These are phyloP conservation scores for Nothoprocta pentlandii DNA, from an alignment of 2,113 vertebrate species.

Conservation along the genomic window DNA sequence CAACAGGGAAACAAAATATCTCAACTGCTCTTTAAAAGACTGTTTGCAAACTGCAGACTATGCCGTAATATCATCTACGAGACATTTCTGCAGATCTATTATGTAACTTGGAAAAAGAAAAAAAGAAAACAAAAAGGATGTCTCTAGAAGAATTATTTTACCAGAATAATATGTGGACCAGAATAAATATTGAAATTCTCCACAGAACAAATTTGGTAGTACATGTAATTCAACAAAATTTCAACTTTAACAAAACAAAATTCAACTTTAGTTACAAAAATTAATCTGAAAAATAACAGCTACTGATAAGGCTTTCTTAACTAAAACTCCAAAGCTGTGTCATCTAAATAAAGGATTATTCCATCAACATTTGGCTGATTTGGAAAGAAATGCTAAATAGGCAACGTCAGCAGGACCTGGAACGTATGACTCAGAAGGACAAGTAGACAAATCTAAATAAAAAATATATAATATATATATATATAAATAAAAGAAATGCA, in stretches of 20 bases:
- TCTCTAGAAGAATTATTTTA: background rate
- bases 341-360: background rate
- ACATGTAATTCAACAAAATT: background rate
- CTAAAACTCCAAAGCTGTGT: background rate
- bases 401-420: background rate
- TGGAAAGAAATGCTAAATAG: constrained; percentile 28
- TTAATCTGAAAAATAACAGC: background rate
- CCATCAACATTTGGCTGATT: constrained; percentile 12
- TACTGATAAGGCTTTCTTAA: background rate
- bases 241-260: too few species aligned
- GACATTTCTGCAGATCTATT: background rate
- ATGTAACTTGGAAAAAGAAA: background rate
- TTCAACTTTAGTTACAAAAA: background rate
- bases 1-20: background rate
- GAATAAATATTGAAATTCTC: background rate
- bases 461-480: too few species aligned
- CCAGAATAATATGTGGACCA: background rate
- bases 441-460: background rate
- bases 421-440: constrained; percentile 2
- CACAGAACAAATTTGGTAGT: background rate
- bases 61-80: background rate
- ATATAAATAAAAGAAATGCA: background rate
- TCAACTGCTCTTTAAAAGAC: background rate
- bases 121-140: background rate
- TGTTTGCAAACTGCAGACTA: background rate